A percentile compares a stretch with the other conserved stretches of the same genome.
phyloP scores from a whole-genome alignment of 2,113 vertebrate species.

The Pluvialis apricaria region DNA sequence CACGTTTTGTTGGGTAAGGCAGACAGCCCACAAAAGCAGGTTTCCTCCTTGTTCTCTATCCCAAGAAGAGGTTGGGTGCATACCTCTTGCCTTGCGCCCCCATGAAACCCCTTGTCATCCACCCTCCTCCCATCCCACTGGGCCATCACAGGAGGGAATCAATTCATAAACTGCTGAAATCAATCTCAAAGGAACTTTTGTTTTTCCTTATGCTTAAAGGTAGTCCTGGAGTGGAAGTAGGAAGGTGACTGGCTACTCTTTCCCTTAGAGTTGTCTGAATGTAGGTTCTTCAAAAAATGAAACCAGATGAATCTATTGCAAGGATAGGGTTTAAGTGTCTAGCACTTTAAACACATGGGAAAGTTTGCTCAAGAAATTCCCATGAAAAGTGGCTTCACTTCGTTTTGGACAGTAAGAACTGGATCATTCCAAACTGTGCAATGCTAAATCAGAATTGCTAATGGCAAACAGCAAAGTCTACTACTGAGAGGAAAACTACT shows the following conservation, averaged over 20 bases:
- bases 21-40: not conserved
- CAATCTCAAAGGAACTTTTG: not conserved
- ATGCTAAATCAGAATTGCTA: not conserved
- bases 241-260: not conserved
- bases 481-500: not conserved
- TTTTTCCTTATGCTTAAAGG: not conserved
- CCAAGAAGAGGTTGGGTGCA: not conserved
- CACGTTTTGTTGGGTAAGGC: accelerated
- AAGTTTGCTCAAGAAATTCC: not conserved
- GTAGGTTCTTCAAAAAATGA: not conserved
- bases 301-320: not conserved
- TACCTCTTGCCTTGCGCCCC: not conserved
- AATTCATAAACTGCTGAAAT: not conserved
- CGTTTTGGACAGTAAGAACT: not conserved
- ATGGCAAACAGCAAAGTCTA: not conserved
- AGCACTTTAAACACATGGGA: not conserved
- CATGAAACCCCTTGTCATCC: not conserved
- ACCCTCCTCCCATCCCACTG: not conserved
- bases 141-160: not conserved
- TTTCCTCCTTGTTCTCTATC: not conserved
- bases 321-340: not conserved
- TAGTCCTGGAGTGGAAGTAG: not conserved
- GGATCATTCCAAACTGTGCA: not conserved
- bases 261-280: not conserved
- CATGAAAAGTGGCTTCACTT: not conserved